Evolutionary conservation across 2,797 vertebrate species (phyloP), one percentile per base, ranked within the genome.

Genomic region (Arnoldichthys spilopterus): DNA sequence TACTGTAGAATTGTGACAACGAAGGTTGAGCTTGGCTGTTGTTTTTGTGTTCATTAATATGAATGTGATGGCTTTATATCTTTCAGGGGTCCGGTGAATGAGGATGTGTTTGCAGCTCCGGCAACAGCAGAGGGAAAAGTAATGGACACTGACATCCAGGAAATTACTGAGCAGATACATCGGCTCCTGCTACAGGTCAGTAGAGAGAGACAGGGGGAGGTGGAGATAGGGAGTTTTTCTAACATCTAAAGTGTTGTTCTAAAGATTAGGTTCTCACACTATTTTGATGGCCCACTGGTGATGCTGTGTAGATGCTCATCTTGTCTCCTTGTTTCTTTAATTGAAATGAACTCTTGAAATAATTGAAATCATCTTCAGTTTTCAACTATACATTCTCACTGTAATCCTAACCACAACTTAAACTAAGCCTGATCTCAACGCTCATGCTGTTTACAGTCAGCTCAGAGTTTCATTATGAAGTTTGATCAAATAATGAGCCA

Each of bases 141-240:
- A 34, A 82, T 88, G 28, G 94, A 94, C 79, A 92, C 95, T 2
- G 92, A 95, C 2, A 89, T 97, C 66, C 95, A 96, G 89, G 96
- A 97, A 77, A 93, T 99, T 76, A 96, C 96, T 0, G 96, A 98
- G 81, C 96, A 98, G 90, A 99, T 99, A 82, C 95, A 97, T 86
- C 89, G 93, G 9, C 93, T 99, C 0, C 87, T 99, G 28, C 82
- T 99, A 73, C 97, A 98, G 96, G 97, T 99, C 86, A 70, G 85
- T 43, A 13, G 12, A 63, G 7, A 43, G 3, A 18, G 73, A 12
- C 2, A 49, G 7, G 53, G 0, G 13, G 28, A 15, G 68, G 45
- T 22, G 0, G 40, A 43, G 40, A 43, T 3, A 4, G 40, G 62
- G 3, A 49, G 30, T 24, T 2, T 47, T 49, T 49, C 45, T 18